These are phyloP conservation scores for Coleophora deauratella DNA, from an alignment of 2,888 invertebrate genomes.

Conservation along the genomic window DNA sequence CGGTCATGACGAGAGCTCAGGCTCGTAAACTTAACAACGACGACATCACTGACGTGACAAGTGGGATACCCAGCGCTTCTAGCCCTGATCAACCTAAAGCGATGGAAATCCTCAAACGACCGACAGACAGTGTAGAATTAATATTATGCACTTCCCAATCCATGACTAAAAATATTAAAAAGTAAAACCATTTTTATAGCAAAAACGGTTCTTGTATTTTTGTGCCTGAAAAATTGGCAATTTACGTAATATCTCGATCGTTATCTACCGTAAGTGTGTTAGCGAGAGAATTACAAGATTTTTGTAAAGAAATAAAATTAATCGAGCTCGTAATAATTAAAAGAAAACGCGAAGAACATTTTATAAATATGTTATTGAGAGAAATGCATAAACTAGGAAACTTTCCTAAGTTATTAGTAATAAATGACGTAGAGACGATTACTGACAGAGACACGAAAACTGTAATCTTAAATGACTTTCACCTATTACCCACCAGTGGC, in stretches of 20 bases:
- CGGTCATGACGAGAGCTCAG: no score
- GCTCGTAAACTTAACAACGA: no score
- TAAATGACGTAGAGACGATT: conserved; percentile 1
- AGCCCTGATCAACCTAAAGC: no score
- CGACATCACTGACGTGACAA: no score
- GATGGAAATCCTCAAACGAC: no score
- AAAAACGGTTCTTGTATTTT: not conserved
- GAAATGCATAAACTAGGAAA: not conserved
- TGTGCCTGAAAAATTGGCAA: not conserved
- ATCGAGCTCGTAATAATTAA: not conserved
- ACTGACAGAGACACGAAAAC: conserved; percentile 1
- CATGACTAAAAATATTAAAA: not conserved
- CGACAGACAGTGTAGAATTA: not conserved
- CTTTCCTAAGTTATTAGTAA: not conserved
- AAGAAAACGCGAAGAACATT: not conserved
- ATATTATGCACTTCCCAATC: not conserved
- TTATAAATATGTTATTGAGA: not conserved
- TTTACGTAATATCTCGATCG: no score
- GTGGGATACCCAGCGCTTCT: no score
- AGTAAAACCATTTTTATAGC: not conserved
- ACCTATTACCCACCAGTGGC: conserved; percentile 12
- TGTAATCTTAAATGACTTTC: conserved; percentile 13
- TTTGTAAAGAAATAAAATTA: not conserved
- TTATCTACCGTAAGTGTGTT: not conserved
- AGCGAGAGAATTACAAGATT: not conserved